Evolutionary conservation across 2,888 invertebrate species (phyloP).

Genomic region (Euzetes globulus): DNA sequence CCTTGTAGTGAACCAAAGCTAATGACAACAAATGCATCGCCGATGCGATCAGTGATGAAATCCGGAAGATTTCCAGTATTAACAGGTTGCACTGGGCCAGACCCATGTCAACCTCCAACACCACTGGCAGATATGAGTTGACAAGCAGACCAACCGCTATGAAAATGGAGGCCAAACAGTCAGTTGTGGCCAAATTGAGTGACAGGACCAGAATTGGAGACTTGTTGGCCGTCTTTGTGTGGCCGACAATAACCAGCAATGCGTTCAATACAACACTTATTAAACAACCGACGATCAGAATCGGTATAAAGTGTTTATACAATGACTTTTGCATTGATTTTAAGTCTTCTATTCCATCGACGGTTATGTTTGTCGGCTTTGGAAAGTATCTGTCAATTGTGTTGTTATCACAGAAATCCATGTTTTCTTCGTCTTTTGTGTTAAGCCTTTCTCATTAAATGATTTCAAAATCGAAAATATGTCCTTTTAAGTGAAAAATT

Average conservation of each 20-base stretch:
- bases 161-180: conserved; percentile 54
- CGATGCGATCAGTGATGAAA: conserved; percentile 57
- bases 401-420: conserved; percentile 31
- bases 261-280: conserved; percentile 35
- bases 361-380: background rate
- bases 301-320: conserved; percentile 36
- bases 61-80: conserved; percentile 49
- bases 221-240: conserved; percentile 29
- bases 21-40: conserved; percentile 58
- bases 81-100: conserved; percentile 43
- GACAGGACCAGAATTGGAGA: conserved; percentile 55
- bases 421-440: background rate
- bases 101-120: conserved; percentile 43
- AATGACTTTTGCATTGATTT: background rate
- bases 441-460: background rate
- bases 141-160: conserved; percentile 53
- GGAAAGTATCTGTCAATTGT: background rate
- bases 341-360: conserved; percentile 8
- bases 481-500: too few species aligned
- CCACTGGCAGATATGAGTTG: conserved; percentile 53
- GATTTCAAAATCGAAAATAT: too few species aligned
- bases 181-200: conserved; percentile 56
- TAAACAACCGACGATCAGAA: conserved; percentile 33
- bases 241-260: conserved; percentile 32
- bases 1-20: conserved; percentile 61